Base-by-base conservation (phyloP, 2,888 invertebrate species). In the Drosophila histrio region DNA sequence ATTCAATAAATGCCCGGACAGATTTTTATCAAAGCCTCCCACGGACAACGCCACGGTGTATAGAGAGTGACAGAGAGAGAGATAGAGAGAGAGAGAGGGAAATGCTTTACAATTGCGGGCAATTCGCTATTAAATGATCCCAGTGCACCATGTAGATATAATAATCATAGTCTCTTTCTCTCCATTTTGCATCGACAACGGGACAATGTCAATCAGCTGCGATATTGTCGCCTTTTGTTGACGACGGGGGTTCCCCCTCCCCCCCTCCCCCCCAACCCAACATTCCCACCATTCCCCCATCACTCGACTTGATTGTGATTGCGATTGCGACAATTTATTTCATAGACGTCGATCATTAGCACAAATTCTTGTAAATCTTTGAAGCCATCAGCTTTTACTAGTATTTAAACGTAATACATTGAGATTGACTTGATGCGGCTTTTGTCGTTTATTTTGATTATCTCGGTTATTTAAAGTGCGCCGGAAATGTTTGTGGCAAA, bases 341-440 rank as follows among this genome's bases (percentile, higher is more conserved):
- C 76, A 82, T 87, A 85, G 66, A 81, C 79, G 83, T 82, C 88
- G 83, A 82, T 88, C 77, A 82, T 86, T 79, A 76, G 79, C 77
- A 66, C 62, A 63, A 72, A 63, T 77, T 77, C 80, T 79, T 77
- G 65, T 72, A 66, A 80, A 52, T 77, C 69, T 65, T 76, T 62
- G 15, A 54, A 43, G 54, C 24, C 52, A 34, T 22, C 9, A 47
- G 15, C 17, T 7, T 34, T 34, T 34, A 34, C 38, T 32, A n/a
- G n/a, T n/a, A 3, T 32, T 13, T 32, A 19, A 19, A 39, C 38
- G 19, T 3, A 21, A 39, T 21, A 7, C 30, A 71, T 19, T 32
- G 28, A 56, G 53, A 46, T 65, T 61, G 24, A 53, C 58, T 50
- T 49, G 26, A 39, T 53, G 52, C 21, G 26, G 28, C 59, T 58